phyloP scores from a whole-genome alignment of 2,888 invertebrate species.

The Aporophyla nigra region DNA sequence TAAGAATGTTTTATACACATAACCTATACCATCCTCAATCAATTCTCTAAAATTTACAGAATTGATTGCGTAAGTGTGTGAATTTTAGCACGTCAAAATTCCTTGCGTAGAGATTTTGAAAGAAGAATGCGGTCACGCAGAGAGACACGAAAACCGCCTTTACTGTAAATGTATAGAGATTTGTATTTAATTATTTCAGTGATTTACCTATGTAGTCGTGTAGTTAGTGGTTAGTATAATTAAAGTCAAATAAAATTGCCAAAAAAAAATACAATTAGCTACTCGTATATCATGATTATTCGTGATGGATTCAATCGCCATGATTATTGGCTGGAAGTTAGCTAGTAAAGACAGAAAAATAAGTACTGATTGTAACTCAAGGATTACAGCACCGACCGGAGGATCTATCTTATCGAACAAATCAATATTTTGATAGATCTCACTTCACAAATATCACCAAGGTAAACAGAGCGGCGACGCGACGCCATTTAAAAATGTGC shows the following conservation, averaged over 20 bases:
- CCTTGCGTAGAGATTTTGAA: no score
- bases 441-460: slow-evolving; percentile 4
- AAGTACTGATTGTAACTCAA: background rate
- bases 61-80: no score
- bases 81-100: no score
- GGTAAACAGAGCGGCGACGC: slow-evolving; percentile 16
- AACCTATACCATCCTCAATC: no score
- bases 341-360: background rate
- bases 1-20: no score
- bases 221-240: background rate
- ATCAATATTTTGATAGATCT: slow-evolving; percentile 34
- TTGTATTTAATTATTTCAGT: no score
- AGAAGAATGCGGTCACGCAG: no score
- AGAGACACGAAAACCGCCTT: no score
- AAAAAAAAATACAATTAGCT: background rate
- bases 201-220: background rate
- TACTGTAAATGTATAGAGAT: no score
- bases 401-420: slow-evolving; percentile 12
- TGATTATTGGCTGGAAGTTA: background rate
- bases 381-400: background rate
- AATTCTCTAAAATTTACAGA: no score
- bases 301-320: background rate
- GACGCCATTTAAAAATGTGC: slow-evolving; percentile 34
- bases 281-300: background rate
- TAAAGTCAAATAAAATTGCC: background rate